phyloP scores from a whole-genome alignment of 2,113 vertebrate genomes.

The Notiomystis cincta region DNA sequence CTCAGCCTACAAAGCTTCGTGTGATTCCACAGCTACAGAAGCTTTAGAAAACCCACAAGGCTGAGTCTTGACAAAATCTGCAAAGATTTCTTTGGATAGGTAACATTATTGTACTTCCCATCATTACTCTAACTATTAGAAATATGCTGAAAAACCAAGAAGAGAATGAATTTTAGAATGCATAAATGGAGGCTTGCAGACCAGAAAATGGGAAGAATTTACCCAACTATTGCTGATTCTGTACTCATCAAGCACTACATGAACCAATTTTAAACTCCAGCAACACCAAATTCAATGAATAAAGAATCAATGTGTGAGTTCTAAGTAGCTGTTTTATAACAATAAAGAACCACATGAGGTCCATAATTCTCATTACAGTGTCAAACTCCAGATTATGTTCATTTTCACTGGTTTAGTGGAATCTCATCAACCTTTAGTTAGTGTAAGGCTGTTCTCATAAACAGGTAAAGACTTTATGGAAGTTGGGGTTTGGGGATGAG shows the following conservation, averaged over 20 bases:
- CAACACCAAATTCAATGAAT: not conserved
- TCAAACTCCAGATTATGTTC: not conserved
- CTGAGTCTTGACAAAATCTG: not conserved
- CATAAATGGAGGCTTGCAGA: not conserved
- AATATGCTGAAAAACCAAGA: not conserved
- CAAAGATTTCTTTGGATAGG: not conserved
- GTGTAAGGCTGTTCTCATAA: not conserved
- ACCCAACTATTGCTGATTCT: not conserved
- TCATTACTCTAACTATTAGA: not conserved
- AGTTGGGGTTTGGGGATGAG: not conserved
- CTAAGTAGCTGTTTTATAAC: not conserved
- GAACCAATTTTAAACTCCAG: not conserved
- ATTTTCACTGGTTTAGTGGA: not conserved
- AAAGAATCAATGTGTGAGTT: not conserved
- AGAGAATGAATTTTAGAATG: not conserved
- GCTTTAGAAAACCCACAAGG: not conserved
- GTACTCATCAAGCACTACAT: not conserved
- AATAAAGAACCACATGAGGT: not conserved
- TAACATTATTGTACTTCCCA: not conserved
- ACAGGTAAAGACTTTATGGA: not conserved
- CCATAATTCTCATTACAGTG: not conserved
- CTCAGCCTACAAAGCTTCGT: not conserved
- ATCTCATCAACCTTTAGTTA: not conserved
- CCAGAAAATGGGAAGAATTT: not conserved
- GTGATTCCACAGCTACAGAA: not conserved